Evolutionary conservation across 2,113 vertebrate genomes (phyloP).

Genomic region (Corvus moneduloides): DNA sequence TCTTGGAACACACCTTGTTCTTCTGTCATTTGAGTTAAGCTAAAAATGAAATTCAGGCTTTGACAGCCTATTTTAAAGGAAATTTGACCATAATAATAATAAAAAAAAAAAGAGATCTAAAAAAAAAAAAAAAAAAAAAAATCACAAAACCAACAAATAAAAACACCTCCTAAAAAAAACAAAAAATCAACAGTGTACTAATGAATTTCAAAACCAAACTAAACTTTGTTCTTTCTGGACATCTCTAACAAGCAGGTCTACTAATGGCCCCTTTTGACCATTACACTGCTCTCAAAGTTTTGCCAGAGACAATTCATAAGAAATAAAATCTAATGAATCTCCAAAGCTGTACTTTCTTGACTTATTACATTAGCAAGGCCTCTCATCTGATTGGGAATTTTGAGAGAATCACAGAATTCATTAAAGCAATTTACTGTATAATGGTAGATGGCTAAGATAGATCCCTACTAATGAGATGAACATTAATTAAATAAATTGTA

Average conservation of each 20-base stretch:
- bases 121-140: neutral
- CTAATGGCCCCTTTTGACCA: neutral
- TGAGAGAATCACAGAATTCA: slow-evolving; percentile 67
- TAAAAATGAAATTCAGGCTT: neutral
- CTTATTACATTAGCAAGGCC: slow-evolving; percentile 45
- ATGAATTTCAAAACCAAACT: neutral
- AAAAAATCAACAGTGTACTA: neutral
- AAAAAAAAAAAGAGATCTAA: too few relatives aligned
- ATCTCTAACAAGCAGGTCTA: neutral
- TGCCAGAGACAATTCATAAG: slow-evolving; percentile 25
- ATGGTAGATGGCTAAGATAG: slow-evolving; percentile 62
- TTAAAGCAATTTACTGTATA: slow-evolving; percentile 67
- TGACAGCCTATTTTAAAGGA: neutral
- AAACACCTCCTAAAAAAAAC: neutral
- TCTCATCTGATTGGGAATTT: slow-evolving; percentile 62
- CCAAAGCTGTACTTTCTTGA: slow-evolving; percentile 54
- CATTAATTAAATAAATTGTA: slow-evolving; percentile 66
- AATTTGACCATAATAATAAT: neutral
- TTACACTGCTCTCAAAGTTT: neutral
- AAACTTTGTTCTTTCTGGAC: neutral
- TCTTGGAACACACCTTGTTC: neutral
- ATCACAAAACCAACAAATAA: neutral
- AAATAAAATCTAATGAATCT: slow-evolving; percentile 55
- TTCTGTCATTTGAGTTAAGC: neutral
- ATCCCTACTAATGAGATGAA: slow-evolving; percentile 64